Base-by-base conservation (phyloP, 2,797 vertebrate species). In the Apogon hyalosoma region DNA sequence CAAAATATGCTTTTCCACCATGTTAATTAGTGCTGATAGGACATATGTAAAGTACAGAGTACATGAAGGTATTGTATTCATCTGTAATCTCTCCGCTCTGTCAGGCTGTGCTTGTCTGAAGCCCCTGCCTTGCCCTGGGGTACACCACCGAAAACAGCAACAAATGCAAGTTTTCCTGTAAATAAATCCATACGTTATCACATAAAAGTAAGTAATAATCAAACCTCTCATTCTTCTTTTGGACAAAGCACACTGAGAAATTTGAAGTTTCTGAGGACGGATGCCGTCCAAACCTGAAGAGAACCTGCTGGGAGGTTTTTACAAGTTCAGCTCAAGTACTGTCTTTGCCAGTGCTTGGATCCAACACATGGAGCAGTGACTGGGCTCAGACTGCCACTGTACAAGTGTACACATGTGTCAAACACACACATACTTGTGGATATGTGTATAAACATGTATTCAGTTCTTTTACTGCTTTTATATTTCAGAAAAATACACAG, bases 291-390 rank as follows among this genome's bases (percentile, higher is more conserved):
- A 86, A 59, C 69, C 50, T 73, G 79, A 36, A 62, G 63, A 74
- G 69, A 83, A 75, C 79, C 69, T 74, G 80, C 82, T 82, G 79
- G 60, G 73, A 79, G 71, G 39, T 76, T 85, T 88, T 86, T 73
- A 77, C 75, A 69, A 75, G 85, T 88, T 87, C 69, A 63, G 79
- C 77, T 81, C 79, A 84, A 85, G 72, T 67, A 80, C 59, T 51
- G 65, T 76, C 60, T 71, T 76, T 80, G 87, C 84, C 84, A 91
- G 54, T 12, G 9, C n/a, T n/a, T n/a, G n/a, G n/a, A n/a, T n/a
- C n/a, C n/a, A n/a, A n/a, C n/a, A n/a, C n/a, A n/a, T n/a, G n/a
- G n/a, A n/a, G n/a, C n/a, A n/a, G n/a, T n/a, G n/a, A n/a, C 85
- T 81, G 80, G 75, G 73, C 73, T 76, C 71, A 75, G 84, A 82